A percentile compares a stretch with the other conserved stretches of the same genome.
These are phyloP conservation scores for Coelinius sp. DNA, from an alignment of 2,888 invertebrate genomes.

Conservation along the genomic window DNA sequence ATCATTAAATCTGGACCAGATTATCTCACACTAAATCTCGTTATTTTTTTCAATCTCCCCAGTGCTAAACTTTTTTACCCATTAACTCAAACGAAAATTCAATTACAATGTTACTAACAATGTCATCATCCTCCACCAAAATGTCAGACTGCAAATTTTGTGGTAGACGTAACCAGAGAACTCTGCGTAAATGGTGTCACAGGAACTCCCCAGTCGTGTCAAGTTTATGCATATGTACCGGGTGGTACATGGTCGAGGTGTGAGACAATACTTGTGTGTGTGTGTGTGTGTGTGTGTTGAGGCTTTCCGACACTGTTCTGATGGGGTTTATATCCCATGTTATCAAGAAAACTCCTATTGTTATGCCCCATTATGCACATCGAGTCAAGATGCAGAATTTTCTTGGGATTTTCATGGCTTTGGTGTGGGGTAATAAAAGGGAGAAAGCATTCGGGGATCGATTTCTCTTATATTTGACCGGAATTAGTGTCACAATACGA, in stretches of 20 bases:
- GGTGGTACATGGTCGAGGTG: constrained; percentile 1
- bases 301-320: not conserved
- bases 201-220: constrained; percentile 32
- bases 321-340: not conserved
- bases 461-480: not conserved
- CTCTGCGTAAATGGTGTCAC: constrained; percentile 45
- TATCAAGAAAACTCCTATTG: not conserved
- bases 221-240: constrained; percentile 15
- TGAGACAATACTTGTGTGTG: not conserved
- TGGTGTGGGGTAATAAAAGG: too few species aligned
- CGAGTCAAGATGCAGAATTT: not conserved
- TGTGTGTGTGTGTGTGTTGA: not conserved
- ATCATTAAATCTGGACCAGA: too few species aligned
- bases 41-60: too few species aligned
- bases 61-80: too few species aligned
- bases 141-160: constrained; percentile 46
- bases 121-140: constrained; percentile 29
- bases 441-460: too few species aligned
- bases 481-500: not conserved
- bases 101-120: constrained; percentile 4
- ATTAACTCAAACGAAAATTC: not conserved
- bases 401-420: not conserved
- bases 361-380: not conserved
- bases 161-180: constrained; percentile 43
- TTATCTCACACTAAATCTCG: too few species aligned